These are phyloP conservation scores for Kryptolebias ocellatus DNA, from an alignment of 2,797 vertebrate species.

Conservation along the genomic window DNA sequence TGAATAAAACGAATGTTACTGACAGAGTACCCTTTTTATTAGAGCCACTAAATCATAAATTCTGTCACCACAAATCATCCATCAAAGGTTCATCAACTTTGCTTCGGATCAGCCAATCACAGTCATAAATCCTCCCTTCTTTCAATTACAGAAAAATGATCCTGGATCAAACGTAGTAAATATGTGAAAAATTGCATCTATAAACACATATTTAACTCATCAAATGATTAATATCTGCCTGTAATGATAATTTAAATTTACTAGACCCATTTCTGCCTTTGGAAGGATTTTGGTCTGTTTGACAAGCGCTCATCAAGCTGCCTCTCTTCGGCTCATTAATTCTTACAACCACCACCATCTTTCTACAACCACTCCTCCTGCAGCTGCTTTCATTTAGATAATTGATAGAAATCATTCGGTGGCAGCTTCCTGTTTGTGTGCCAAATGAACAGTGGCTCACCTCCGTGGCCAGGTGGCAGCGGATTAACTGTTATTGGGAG, in stretches of 20 bases:
- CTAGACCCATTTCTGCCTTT: neutral
- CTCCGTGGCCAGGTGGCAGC: neutral
- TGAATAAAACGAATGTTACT: too few species aligned
- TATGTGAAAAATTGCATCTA: too few species aligned
- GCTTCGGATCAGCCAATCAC: neutral
- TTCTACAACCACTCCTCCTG: neutral
- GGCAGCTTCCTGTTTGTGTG: conserved; percentile 32
- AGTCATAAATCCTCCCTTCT: neutral
- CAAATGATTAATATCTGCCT: neutral
- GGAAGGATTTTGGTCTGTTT: neutral
- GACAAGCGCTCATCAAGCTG: neutral
- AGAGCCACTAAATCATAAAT: too few species aligned
- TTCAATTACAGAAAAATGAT: neutral
- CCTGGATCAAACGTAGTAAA: neutral
- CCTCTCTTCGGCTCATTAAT: neutral
- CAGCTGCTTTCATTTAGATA: conserved; percentile 32
- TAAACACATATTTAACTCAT: neutral
- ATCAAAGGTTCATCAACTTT: neutral
- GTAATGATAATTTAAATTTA: neutral
- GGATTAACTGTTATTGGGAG: conserved; percentile 44
- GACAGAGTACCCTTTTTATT: too few species aligned
- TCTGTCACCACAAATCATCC: too few species aligned
- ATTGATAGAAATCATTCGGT: conserved; percentile 22
- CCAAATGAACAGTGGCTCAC: conserved; percentile 13
- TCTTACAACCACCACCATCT: neutral